Conservation (phyloP, 2,113 vertebrate species). For the Poicephalus meyeri region DNA sequence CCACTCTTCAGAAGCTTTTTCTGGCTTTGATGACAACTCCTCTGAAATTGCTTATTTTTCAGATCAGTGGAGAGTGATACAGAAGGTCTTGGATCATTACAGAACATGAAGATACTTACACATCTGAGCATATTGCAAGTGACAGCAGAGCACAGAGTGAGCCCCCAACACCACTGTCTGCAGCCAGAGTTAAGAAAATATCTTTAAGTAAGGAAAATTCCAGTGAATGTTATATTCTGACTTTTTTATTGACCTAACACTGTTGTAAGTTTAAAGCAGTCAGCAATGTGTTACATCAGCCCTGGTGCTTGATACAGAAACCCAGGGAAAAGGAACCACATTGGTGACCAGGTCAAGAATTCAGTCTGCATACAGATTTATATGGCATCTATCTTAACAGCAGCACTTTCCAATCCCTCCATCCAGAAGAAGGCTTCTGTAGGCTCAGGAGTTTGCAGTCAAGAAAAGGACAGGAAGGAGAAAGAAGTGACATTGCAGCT, state of each 20-base stretch:
- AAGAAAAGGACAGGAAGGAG: background rate
- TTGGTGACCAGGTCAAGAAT: background rate
- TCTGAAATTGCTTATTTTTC: conserved; percentile 75
- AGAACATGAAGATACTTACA: conserved; percentile 64
- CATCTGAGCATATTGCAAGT: conserved; percentile 40
- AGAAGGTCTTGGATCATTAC: conserved; percentile 60
- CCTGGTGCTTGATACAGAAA: background rate
- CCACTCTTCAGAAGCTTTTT: conserved; percentile 42
- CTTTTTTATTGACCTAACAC: conserved; percentile 27
- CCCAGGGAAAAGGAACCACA: background rate
- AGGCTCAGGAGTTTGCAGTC: background rate
- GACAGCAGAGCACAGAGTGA: conserved; percentile 45
- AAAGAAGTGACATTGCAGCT: background rate
- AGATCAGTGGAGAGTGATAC: conserved; percentile 68
- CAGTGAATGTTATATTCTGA: background rate
- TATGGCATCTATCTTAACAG: background rate
- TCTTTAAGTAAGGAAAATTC: too few species aligned
- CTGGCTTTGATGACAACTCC: conserved; percentile 58
- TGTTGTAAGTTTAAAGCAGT: conserved; percentile 13
- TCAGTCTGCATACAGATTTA: background rate
- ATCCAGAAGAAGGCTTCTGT: background rate
- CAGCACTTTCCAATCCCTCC: background rate
- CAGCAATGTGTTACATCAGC: background rate
- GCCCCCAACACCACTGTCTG: background rate
- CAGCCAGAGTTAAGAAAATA: conserved; percentile 31